Evolutionary conservation across 2,888 invertebrate species (phyloP).

Genomic region (Drosophila meridiana): DNA sequence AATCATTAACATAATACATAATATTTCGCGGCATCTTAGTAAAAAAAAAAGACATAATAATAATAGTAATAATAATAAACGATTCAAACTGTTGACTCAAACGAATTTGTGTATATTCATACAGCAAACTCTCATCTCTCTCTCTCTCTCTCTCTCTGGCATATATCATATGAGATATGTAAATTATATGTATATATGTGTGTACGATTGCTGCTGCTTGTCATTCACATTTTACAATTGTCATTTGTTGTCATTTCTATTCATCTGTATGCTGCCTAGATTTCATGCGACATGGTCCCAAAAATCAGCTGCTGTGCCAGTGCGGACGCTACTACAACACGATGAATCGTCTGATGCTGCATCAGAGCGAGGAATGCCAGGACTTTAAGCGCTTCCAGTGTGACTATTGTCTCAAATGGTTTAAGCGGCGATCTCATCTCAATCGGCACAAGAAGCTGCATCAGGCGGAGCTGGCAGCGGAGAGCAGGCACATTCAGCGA

Average conservation of each 20-base stretch:
- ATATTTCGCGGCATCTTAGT: conserved; percentile 14
- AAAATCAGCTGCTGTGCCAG: conserved; percentile 80
- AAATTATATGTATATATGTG: conserved; percentile 4
- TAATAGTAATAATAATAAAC: conserved; percentile 36
- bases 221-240: conserved; percentile 21
- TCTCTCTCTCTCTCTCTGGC: conserved; percentile 3
- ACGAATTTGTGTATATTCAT: conserved; percentile 72
- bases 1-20: conserved; percentile 28
- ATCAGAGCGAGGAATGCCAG: conserved; percentile 80
- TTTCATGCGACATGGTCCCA: conserved; percentile 58
- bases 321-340: conserved; percentile 85
- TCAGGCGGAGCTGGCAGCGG: conserved; percentile 69
- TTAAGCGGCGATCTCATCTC: conserved; percentile 82
- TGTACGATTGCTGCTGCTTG: conserved; percentile 2
- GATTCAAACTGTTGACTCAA: conserved; percentile 31
- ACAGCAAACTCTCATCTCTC: conserved; percentile 37
- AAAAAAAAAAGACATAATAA: not conserved
- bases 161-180: conserved; percentile 6
- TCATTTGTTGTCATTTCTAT: conserved; percentile 31
- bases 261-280: conserved; percentile 36
- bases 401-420: conserved; percentile 78
- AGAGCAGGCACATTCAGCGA: conserved; percentile 28
- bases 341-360: conserved; percentile 73
- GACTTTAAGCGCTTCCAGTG: conserved; percentile 79
- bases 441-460: conserved; percentile 82